These are phyloP conservation scores for Tauraco erythrolophus DNA, from an alignment of 2,113 vertebrate genomes.

Conservation along the genomic window DNA sequence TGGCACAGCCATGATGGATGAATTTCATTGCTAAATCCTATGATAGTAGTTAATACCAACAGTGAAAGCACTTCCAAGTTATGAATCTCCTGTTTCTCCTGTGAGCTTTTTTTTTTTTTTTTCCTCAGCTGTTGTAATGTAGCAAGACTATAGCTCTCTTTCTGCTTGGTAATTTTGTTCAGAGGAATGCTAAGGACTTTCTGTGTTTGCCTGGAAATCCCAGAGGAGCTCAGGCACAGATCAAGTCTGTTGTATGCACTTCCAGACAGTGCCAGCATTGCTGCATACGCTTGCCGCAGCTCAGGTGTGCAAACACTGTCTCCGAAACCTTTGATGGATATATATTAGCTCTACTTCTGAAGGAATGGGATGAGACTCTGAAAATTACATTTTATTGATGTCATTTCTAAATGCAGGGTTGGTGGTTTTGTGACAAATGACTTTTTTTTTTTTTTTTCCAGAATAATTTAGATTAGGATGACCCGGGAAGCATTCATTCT, in stretches of 20 bases:
- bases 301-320: background rate
- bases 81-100: background rate
- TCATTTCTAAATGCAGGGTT: background rate
- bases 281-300: accelerated
- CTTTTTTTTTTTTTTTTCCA: background rate
- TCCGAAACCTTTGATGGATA: background rate
- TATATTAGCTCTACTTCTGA: background rate
- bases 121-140: background rate
- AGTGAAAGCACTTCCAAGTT: background rate
- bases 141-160: background rate
- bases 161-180: background rate
- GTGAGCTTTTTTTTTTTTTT: background rate
- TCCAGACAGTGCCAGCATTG: accelerated
- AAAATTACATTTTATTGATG: background rate
- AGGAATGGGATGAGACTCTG: background rate
- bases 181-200: background rate
- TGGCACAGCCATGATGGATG: background rate
- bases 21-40: background rate
- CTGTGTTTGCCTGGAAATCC: background rate
- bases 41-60: background rate
- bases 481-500: background rate
- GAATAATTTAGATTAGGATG: background rate
- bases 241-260: accelerated
- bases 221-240: background rate
- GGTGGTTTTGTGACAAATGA: background rate